Conservation (phyloP, 2,797 vertebrate genomes). For the Somateria mollissima region DNA sequence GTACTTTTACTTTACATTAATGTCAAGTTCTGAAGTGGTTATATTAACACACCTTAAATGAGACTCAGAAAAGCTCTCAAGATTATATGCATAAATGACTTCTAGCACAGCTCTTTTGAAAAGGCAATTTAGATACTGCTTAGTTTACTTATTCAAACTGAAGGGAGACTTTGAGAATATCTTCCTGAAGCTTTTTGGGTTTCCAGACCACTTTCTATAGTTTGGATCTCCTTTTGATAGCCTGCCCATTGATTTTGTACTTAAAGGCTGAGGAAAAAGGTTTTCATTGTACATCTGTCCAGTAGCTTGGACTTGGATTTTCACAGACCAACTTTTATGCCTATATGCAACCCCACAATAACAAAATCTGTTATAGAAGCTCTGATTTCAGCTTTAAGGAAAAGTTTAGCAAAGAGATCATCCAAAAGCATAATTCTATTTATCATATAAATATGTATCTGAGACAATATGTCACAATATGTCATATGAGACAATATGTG, state of each 20-base stretch:
- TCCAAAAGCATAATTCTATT: neutral
- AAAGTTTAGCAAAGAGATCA: neutral
- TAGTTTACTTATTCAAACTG: neutral
- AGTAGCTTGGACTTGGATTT: neutral
- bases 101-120: neutral
- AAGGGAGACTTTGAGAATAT: neutral
- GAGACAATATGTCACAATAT: neutral
- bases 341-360: rapidly evolving
- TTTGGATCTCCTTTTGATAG: neutral
- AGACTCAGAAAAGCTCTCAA: neutral
- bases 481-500: neutral
- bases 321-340: neutral
- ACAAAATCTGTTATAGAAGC: neutral
- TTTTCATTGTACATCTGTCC: neutral
- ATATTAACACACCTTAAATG: neutral
- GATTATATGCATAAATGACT: neutral
- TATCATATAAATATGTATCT: neutral
- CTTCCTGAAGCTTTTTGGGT: neutral
- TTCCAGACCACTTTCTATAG: neutral
- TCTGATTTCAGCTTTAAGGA: neutral
- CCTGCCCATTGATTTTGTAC: neutral
- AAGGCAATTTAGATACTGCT: neutral
- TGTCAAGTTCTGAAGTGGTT: neutral
- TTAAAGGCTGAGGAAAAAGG: neutral
- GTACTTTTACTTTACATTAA: neutral